A percentile compares a stretch with the other conserved stretches of the same genome.
Conservation (phyloP, 2,797 vertebrate genomes). For the Girardinus metallicus region DNA sequence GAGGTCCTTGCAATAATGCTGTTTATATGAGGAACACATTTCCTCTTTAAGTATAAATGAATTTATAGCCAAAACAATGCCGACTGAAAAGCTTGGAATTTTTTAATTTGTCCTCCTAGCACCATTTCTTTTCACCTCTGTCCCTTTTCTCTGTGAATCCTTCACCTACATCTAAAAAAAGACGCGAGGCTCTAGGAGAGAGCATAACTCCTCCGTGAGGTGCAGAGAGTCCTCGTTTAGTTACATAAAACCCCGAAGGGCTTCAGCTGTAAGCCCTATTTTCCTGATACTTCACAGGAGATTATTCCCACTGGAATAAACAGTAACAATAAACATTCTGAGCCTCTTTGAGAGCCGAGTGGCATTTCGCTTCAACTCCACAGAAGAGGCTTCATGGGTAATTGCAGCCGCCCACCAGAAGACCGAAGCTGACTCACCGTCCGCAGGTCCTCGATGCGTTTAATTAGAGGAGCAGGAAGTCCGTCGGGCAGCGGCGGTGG, state of each 20-base stretch:
- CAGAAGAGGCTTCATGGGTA: conserved; percentile 36
- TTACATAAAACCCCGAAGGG: conserved; percentile 33
- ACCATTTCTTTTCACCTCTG: conserved; percentile 23
- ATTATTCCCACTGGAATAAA: conserved; percentile 28
- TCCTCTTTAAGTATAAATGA: neutral
- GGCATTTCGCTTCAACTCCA: conserved; percentile 43
- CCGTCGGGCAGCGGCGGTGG: conserved; percentile 89
- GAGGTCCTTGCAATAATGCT: neutral
- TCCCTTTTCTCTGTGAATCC: conserved; percentile 46
- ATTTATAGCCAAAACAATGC: neutral
- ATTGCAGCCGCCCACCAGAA: conserved; percentile 46
- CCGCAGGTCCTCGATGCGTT: conserved; percentile 94
- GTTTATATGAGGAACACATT: neutral
- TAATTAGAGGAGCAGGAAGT: conserved; percentile 90
- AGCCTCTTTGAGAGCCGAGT: conserved; percentile 28
- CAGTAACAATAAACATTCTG: conserved; percentile 42
- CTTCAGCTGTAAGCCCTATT: conserved; percentile 26
- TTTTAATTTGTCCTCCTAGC: conserved; percentile 30
- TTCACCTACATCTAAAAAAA: conserved; percentile 32
- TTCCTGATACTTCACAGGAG: conserved; percentile 16
- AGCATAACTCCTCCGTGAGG: conserved; percentile 27
- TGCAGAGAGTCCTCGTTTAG: conserved; percentile 19
- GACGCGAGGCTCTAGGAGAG: conserved; percentile 4
- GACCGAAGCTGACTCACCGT: conserved; percentile 79
- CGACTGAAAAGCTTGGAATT: conserved; percentile 12